These are phyloP conservation scores for Andrena trimmerana DNA, from an alignment of 2,888 invertebrate genomes.

Conservation along the genomic window DNA sequence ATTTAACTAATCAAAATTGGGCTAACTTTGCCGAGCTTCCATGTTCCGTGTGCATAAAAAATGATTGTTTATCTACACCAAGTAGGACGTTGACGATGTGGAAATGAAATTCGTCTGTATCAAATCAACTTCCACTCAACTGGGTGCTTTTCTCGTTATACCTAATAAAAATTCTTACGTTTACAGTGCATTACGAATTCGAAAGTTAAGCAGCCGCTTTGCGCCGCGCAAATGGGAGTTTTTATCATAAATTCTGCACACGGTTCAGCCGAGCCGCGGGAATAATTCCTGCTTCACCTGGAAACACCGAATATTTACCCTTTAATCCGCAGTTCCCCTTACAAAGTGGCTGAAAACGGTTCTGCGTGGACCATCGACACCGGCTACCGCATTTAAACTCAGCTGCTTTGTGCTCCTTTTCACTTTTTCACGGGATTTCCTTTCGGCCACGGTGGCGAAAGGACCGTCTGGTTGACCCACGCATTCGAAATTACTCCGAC, in stretches of 20 bases:
- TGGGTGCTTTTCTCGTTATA: conserved; percentile 22
- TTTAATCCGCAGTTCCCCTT: neutral
- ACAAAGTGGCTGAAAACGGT: conserved; percentile 37
- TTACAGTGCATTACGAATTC: conserved; percentile 20
- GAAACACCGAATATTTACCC: conserved; percentile 39
- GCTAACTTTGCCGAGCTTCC: neutral
- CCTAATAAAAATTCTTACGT: conserved; percentile 24
- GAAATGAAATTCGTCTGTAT: conserved; percentile 1
- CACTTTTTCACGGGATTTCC: conserved; percentile 12
- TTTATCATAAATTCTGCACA: conserved; percentile 29
- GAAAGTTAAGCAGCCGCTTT: conserved; percentile 18
- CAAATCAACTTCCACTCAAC: neutral
- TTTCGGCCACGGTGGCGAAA: conserved; percentile 39
- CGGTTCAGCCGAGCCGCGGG: neutral
- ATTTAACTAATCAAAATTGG: too few relatives aligned
- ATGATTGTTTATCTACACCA: conserved; percentile 7
- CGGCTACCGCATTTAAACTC: conserved; percentile 42
- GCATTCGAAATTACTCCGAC: conserved; percentile 37
- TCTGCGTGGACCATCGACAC: conserved; percentile 26
- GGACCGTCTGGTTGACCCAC: conserved; percentile 28
- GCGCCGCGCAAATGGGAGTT: conserved; percentile 14
- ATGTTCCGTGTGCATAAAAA: neutral
- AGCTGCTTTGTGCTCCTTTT: conserved; percentile 47
- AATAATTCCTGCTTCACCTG: conserved; percentile 23
- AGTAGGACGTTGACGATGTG: conserved; percentile 10